These are phyloP conservation scores for Ammospiza nelsoni DNA, from an alignment of 2,113 vertebrate species.

Conservation along the genomic window DNA sequence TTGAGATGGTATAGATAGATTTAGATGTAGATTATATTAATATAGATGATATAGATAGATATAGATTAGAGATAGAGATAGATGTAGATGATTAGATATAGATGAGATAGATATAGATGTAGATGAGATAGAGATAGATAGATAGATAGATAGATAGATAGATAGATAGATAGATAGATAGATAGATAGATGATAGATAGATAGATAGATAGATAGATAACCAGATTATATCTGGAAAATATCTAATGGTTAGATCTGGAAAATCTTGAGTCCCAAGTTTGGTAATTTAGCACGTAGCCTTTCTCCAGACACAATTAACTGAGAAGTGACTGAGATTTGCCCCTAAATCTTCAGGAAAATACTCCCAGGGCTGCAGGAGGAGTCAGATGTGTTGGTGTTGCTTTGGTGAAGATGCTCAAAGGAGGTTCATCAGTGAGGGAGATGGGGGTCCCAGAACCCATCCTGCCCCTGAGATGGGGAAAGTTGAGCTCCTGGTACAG, in stretches of 20 bases:
- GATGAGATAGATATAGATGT: no score
- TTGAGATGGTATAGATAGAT: background rate
- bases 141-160: background rate
- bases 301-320: background rate
- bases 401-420: background rate
- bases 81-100: no score
- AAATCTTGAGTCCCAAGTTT: background rate
- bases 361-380: background rate
- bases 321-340: background rate
- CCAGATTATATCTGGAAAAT: background rate
- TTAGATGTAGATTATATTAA: background rate
- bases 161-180: no score
- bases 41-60: background rate
- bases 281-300: background rate
- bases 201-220: no score
- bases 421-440: background rate
- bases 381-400: background rate
- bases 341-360: background rate
- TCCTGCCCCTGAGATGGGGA: fast-evolving
- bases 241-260: background rate
- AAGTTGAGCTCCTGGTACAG: fast-evolving
- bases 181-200: no score
- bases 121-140: no score
- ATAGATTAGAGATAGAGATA: background rate
- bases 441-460: fast-evolving